Evolutionary conservation across 53 echinoderm and acorn worm genomes (phyloP).

Genomic region (Crossaster papposus): DNA sequence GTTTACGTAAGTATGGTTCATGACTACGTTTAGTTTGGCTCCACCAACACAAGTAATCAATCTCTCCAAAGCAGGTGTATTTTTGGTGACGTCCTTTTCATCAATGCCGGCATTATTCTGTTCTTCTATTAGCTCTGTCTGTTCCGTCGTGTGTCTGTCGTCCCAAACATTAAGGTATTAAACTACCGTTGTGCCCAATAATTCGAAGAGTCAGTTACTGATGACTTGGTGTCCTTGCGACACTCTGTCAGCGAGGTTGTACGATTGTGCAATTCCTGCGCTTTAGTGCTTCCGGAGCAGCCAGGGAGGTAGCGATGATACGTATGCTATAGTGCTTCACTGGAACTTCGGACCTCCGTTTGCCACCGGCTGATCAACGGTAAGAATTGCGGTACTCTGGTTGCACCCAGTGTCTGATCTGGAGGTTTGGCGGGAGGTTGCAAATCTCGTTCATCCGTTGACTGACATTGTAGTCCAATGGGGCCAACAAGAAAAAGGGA

Average conservation of each 20-base stretch:
- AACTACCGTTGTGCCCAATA: not conserved
- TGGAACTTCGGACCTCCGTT: too few species aligned
- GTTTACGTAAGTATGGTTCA: too few species aligned
- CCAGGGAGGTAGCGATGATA: not conserved
- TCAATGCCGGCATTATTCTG: not conserved
- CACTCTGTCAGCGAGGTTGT: conserved; percentile 13
- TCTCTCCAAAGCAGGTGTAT: not conserved
- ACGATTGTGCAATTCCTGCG: not conserved
- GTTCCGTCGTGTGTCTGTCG: not conserved
- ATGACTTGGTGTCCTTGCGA: conserved; percentile 18
- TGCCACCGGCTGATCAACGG: too few species aligned
- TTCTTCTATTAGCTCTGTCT: not conserved
- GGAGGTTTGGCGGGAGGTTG: too few species aligned
- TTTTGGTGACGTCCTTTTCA: not conserved
- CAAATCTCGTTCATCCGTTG: too few species aligned
- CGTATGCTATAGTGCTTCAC: not conserved
- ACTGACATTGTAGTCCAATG: too few species aligned
- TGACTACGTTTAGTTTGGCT: too few species aligned
- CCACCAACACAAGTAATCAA: too few species aligned
- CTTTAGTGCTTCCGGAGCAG: conserved; percentile 1
- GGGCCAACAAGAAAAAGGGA: too few species aligned
- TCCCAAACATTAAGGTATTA: not conserved
- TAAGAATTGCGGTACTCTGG: too few species aligned
- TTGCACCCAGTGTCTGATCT: too few species aligned
- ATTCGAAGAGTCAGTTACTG: conserved; percentile 27